Conservation (phyloP, 2,888 invertebrate species). For the Agrypnus murinus region DNA sequence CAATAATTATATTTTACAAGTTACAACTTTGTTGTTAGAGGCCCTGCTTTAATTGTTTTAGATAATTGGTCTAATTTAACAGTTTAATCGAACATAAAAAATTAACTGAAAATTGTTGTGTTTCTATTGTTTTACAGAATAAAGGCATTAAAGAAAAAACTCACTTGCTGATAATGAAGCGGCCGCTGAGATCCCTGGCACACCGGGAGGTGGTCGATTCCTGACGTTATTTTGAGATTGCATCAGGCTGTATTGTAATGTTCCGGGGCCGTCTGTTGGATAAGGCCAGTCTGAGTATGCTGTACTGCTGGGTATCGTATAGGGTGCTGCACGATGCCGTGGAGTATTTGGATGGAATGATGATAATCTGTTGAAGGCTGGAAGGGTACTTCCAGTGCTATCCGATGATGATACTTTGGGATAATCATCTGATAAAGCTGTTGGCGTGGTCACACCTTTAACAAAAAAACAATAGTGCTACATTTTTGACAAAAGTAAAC, state of each 20-base stretch:
- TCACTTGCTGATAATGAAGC: slow-evolving; percentile 84
- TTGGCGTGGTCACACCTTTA: slow-evolving; percentile 58
- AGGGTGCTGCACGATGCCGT: slow-evolving; percentile 56
- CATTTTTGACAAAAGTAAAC: not conserved
- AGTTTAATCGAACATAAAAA: no score
- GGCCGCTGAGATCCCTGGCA: slow-evolving; percentile 77
- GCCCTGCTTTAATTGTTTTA: no score
- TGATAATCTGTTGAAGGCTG: slow-evolving; percentile 66
- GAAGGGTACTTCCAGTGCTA: slow-evolving; percentile 58
- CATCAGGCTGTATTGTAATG: slow-evolving; percentile 55
- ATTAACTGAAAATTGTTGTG: no score
- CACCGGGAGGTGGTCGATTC: slow-evolving; percentile 65
- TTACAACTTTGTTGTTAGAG: no score
- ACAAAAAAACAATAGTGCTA: slow-evolving; percentile 22
- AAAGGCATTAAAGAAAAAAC: slow-evolving; percentile 70
- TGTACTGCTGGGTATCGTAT: slow-evolving; percentile 57
- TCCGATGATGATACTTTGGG: slow-evolving; percentile 63
- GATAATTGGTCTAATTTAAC: no score
- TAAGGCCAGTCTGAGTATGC: slow-evolving; percentile 62
- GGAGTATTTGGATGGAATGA: slow-evolving; percentile 60
- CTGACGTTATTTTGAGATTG: slow-evolving; percentile 59
- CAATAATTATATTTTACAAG: no score
- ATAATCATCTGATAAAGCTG: slow-evolving; percentile 59
- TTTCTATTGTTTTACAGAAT: no score
- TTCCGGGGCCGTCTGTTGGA: slow-evolving; percentile 45